Evolutionary conservation across 37 sponge, comb jelly and placozoan genomes (phyloP), one percentile per base, ranked within the genome.

Genomic region (Axinella damicornis): DNA sequence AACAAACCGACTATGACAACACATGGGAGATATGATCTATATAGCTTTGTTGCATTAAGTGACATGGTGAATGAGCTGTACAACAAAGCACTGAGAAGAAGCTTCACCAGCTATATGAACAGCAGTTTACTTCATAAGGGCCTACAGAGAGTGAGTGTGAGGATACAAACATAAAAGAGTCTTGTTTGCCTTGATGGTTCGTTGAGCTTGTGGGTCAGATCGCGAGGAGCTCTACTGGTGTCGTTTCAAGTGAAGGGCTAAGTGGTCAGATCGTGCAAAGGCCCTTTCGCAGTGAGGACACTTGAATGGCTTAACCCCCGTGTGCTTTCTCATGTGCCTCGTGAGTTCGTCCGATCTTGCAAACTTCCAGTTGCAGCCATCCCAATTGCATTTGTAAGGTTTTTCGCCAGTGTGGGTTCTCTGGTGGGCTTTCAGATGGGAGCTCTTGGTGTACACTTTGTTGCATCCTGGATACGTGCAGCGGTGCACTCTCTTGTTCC

Each of bases 321-420:
- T 98, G 89, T 98, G 98, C 71, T 98, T 98, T 0, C 98, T 58
- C 79, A 88, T 89, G 91, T 98, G 98, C 0, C 98, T 73, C 16
- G 98, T 98, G 57, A 98, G 88, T 68, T 98, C 98, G 71, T 98
- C 98, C 15, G 97, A 93, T 19, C 98, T 80, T 0, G 98, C 98
- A 92, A 98, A 98, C 76, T 94, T 91, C 98, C 98, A 98, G 37
- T 72, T 92, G 90, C 98, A 98, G 4, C 96, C 96, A 37, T 95
- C 96, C 96, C 96, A 95, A 41, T 84, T 93, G 77, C 98, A 98
- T 77, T 94, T 93, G 90, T 96, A 98, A 5, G 98, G 98, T 70
- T 98, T 98, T 65, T 98, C 98, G 15, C 98, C 98, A 60, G 98
- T 98, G 91, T 98, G 98, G 0, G 98, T 98, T 40, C 98, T 53